Evolutionary conservation across 2,113 vertebrate species (phyloP).

Genomic region (Rhegmatorhina hoffmannsi): DNA sequence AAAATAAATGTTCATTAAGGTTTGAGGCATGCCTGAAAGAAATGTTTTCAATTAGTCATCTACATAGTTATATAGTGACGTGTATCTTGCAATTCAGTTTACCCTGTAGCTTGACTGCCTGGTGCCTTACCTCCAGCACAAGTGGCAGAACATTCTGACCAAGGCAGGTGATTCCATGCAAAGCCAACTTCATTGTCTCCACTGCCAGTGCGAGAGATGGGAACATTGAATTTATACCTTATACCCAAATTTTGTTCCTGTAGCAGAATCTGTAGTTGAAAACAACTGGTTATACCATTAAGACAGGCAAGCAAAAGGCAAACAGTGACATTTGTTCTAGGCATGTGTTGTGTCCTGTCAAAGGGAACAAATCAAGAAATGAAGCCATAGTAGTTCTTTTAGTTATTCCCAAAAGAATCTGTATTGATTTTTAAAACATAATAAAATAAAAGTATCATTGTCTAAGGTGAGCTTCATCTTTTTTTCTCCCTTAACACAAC

Average conservation of each 20-base stretch:
- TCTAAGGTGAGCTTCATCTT: background rate
- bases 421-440: background rate
- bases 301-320: slow-evolving; percentile 28
- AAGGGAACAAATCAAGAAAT: background rate
- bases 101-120: slow-evolving; percentile 38
- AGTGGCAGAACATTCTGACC: slow-evolving; percentile 96
- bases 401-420: background rate
- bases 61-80: slow-evolving; percentile 31
- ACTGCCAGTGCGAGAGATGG: slow-evolving; percentile 92
- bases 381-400: background rate
- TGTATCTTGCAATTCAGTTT: background rate
- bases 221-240: slow-evolving; percentile 95
- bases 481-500: background rate
- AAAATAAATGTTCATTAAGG: slow-evolving; percentile 62
- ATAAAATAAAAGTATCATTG: background rate
- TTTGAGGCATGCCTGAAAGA: slow-evolving; percentile 71
- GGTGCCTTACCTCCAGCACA: slow-evolving; percentile 90
- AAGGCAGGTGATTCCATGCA: slow-evolving; percentile 91
- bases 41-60: slow-evolving; percentile 69
- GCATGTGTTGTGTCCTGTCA: background rate
- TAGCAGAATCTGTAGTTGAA: slow-evolving; percentile 90
- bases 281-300: slow-evolving; percentile 78
- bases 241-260: slow-evolving; percentile 97
- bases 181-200: slow-evolving; percentile 97
- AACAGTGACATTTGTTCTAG: slow-evolving; percentile 46